A percentile compares a stretch with the other conserved stretches of the same genome.
These are phyloP conservation scores for Turdus rufiventris DNA, from an alignment of 2,113 vertebrate genomes.

Conservation along the genomic window DNA sequence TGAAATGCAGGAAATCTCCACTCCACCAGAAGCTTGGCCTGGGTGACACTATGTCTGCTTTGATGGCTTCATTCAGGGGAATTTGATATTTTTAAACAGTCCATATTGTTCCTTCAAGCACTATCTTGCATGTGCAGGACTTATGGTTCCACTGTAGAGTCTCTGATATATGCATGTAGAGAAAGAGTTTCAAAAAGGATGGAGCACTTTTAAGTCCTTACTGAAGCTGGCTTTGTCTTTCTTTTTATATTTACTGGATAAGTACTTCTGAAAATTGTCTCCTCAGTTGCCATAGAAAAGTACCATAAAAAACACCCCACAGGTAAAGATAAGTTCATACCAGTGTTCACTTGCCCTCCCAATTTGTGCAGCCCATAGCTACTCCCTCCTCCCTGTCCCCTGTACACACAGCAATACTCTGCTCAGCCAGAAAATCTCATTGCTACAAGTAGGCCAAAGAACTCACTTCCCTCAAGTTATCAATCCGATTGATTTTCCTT, in stretches of 20 bases:
- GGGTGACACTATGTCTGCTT: neutral
- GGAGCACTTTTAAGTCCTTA: neutral
- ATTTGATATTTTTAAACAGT: neutral
- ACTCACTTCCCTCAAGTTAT: neutral
- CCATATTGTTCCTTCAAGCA: neutral
- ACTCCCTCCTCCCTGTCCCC: neutral
- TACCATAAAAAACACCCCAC: neutral
- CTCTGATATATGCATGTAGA: neutral
- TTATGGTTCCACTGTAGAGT: neutral
- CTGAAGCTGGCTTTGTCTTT: neutral
- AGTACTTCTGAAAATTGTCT: neutral
- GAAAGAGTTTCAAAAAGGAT: neutral
- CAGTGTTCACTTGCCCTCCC: neutral
- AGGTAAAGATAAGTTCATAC: neutral
- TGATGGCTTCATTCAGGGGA: neutral
- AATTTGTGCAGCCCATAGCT: neutral
- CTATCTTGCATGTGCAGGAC: neutral
- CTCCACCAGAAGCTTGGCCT: neutral
- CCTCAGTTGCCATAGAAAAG: neutral
- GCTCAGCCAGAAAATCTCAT: neutral
- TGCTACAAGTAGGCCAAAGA: neutral
- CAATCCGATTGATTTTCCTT: conserved; percentile 45
- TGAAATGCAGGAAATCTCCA: neutral
- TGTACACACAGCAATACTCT: neutral
- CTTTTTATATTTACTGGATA: neutral